Percentiles rank a stretch among this genome's conserved stretches.
Evolutionary conservation across 92 coral and sea anemone genomes (phyloP).

Genomic region (Porites cylindrica): DNA sequence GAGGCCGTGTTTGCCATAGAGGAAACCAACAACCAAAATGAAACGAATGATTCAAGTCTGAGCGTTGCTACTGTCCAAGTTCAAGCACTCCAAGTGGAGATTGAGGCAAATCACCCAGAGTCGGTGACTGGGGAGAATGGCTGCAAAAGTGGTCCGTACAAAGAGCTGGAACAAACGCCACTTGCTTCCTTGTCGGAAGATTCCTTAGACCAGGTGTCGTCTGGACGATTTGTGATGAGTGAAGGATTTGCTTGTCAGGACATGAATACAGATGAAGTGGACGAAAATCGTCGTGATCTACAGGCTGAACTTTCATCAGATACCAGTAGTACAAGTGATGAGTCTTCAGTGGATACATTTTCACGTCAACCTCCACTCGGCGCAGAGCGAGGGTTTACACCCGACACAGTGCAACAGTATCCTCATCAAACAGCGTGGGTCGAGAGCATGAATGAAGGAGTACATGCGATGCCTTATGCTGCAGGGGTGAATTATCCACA

Average conservation of each 20-base stretch:
- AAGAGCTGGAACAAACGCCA: slow-evolving; percentile 16
- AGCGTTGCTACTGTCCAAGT: not conserved
- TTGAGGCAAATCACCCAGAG: not conserved
- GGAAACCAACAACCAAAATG: not conserved
- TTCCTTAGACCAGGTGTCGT: not conserved
- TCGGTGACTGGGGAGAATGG: not conserved
- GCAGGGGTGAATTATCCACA: slow-evolving; percentile 7
- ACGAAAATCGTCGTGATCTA: slow-evolving; percentile 5
- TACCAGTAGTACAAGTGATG: slow-evolving; percentile 49
- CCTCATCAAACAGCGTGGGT: slow-evolving; percentile 22
- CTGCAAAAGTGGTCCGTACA: not conserved
- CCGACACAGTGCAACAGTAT: slow-evolving; percentile 25
- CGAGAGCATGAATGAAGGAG: slow-evolving; percentile 13
- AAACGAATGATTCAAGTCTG: too few relatives aligned
- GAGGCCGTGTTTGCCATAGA: not conserved
- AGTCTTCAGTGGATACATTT: slow-evolving; percentile 22
- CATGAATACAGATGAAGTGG: slow-evolving; percentile 1
- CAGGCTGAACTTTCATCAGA: slow-evolving; percentile 44
- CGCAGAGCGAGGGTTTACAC: slow-evolving; percentile 42
- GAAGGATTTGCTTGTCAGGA: slow-evolving; percentile 20
- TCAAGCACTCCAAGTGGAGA: not conserved
- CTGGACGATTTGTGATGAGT: slow-evolving; percentile 27
- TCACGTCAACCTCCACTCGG: slow-evolving; percentile 55
- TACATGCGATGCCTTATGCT: not conserved
- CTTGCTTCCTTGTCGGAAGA: not conserved